Percentiles rank a stretch among this genome's conserved stretches.
These are phyloP conservation scores for Gryon sp. DNA, from an alignment of 1,140 invertebrate species.

Conservation along the genomic window DNA sequence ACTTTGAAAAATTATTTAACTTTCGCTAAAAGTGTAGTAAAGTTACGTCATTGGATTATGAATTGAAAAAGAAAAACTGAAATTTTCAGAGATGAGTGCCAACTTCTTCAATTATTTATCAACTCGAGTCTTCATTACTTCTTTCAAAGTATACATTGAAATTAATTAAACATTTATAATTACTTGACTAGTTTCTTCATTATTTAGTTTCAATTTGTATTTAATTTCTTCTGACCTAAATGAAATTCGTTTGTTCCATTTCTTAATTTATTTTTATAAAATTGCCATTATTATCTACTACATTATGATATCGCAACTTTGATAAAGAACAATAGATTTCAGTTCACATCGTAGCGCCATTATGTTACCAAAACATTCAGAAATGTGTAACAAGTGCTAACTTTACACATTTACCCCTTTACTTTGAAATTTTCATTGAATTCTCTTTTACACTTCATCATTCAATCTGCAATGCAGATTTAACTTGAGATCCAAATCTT, in stretches of 20 bases:
- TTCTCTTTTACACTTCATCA: not conserved
- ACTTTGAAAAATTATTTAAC: constrained; percentile 13
- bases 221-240: no score
- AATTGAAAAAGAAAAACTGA: no score
- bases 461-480: constrained; percentile 21
- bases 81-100: no score
- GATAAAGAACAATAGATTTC: constrained; percentile 13
- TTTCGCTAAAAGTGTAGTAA: constrained; percentile 2
- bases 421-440: not conserved
- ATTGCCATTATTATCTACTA: no score
- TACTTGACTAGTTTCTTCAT: no score
- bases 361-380: constrained; percentile 7
- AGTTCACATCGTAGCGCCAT: not conserved
- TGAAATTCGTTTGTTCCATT: constrained; percentile 8
- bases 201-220: no score
- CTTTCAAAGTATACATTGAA: no score
- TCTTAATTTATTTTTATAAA: no score
- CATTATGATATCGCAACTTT: no score
- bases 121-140: no score
- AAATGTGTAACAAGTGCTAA: constrained; percentile 14
- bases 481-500: constrained; percentile 14
- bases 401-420: not conserved
- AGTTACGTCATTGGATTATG: constrained; percentile 21
- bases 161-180: no score
- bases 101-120: no score